These are phyloP conservation scores for Onthophagus taurus DNA, from an alignment of 1,140 invertebrate genomes.

Conservation along the genomic window DNA sequence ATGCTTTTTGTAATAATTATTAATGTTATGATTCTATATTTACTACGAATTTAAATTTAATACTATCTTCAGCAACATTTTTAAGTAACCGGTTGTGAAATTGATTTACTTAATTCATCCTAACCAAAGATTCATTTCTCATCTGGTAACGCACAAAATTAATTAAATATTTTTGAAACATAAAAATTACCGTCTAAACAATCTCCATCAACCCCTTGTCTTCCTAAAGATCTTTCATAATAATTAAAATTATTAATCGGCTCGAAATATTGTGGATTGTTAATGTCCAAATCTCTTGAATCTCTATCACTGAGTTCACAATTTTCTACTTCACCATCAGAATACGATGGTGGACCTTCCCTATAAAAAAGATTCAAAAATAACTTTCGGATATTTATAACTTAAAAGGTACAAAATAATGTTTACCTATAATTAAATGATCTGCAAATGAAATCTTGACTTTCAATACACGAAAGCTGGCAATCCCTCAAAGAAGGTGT, in stretches of 20 bases:
- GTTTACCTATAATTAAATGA: slow-evolving; percentile 74
- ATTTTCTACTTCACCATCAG: slow-evolving; percentile 66
- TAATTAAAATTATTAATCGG: slow-evolving; percentile 75
- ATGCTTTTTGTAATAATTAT: too few relatives aligned
- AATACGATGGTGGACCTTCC: slow-evolving; percentile 48
- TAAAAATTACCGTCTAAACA: slow-evolving; percentile 77
- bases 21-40: too few relatives aligned
- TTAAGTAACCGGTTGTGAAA: too few relatives aligned
- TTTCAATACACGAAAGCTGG: slow-evolving; percentile 72
- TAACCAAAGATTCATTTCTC: too few relatives aligned
- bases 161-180: not conserved
- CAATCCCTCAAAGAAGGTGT: slow-evolving; percentile 65
- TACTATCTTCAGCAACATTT: too few relatives aligned
- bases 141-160: not conserved
- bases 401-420: not conserved
- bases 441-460: slow-evolving; percentile 74
- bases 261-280: slow-evolving; percentile 77
- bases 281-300: slow-evolving; percentile 70
- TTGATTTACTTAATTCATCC: too few relatives aligned
- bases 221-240: slow-evolving; percentile 67
- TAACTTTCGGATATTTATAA: not conserved
- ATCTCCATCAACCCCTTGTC: slow-evolving; percentile 57
- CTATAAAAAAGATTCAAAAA: slow-evolving; percentile 28
- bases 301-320: slow-evolving; percentile 83
- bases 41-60: too few relatives aligned